A percentile compares a stretch with the other conserved stretches of the same genome.
phyloP scores from a whole-genome alignment of 2,113 vertebrate species.

The Podarcis muralis region DNA sequence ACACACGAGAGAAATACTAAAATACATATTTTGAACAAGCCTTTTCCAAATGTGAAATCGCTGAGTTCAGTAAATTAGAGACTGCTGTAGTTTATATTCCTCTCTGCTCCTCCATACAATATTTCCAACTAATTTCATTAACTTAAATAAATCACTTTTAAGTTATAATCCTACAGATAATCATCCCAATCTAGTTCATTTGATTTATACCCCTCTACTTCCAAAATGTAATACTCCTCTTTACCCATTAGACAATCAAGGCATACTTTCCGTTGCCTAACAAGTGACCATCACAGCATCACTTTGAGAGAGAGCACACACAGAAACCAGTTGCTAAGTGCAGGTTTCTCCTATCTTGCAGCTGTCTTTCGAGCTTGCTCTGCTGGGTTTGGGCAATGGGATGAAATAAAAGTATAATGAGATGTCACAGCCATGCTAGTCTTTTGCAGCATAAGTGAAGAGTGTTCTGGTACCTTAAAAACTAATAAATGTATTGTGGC shows the following conservation, averaged over 20 bases:
- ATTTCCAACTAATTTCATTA: constrained; percentile 16
- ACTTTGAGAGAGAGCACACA: not conserved
- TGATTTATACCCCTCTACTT: constrained; percentile 49
- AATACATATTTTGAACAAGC: constrained; percentile 45
- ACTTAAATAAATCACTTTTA: not conserved
- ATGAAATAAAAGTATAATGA: not conserved
- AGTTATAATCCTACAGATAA: not conserved
- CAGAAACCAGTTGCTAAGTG: not conserved
- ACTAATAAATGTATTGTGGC: not conserved
- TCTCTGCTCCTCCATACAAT: constrained; percentile 67
- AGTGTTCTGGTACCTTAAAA: not conserved
- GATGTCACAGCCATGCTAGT: not conserved
- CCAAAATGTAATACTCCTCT: not conserved
- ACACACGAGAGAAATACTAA: constrained; percentile 58
- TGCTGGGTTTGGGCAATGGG: not conserved
- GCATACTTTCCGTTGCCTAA: not conserved
- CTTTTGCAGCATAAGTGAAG: not conserved
- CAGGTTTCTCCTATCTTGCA: not conserved
- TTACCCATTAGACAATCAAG: not conserved
- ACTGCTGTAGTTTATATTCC: constrained; percentile 59
- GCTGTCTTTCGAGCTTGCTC: not conserved
- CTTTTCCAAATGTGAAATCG: constrained; percentile 16
- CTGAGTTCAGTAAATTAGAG: constrained; percentile 40
- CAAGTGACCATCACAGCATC: not conserved
- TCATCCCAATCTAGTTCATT: not conserved